phyloP scores from a whole-genome alignment of 2,113 vertebrate species.

The Aegypius monachus region DNA sequence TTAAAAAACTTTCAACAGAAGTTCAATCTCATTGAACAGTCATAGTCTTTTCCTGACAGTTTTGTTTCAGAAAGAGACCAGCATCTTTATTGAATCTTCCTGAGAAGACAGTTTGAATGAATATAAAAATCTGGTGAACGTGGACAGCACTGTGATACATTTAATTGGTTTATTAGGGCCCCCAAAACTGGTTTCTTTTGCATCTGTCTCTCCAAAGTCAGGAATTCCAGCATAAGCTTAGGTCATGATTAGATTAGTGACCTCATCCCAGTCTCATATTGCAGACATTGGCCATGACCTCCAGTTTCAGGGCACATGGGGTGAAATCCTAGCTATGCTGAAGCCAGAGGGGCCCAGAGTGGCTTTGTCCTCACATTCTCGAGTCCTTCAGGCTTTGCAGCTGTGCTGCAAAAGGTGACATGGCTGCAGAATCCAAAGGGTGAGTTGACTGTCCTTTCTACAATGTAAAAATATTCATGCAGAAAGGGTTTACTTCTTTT shows the following conservation, averaged over 20 bases:
- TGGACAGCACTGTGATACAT: background rate
- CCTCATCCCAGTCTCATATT: conserved; percentile 36
- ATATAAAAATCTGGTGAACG: background rate
- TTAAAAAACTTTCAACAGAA: background rate
- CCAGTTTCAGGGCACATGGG: conserved; percentile 49
- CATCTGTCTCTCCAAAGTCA: conserved; percentile 45
- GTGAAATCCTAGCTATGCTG: conserved; percentile 52
- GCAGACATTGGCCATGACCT: conserved; percentile 51
- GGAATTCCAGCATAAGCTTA: conserved; percentile 30
- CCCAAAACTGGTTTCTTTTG: background rate
- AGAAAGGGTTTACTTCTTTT: background rate
- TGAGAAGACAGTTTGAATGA: background rate
- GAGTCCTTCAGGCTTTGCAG: background rate
- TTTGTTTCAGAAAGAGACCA: background rate
- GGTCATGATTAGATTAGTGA: conserved; percentile 64
- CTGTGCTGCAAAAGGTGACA: background rate
- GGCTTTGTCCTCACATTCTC: conserved; percentile 25
- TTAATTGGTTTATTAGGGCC: conserved; percentile 8
- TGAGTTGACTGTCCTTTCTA: background rate
- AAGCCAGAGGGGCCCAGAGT: conserved; percentile 30
- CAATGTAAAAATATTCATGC: background rate
- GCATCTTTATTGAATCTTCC: background rate
- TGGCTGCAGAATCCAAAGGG: background rate
- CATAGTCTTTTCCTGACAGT: background rate
- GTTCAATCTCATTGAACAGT: background rate